Evolutionary conservation across 1,140 invertebrate genomes (phyloP), one percentile per base, ranked within the genome.

Genomic region (Zaprionus kolodkinae): DNA sequence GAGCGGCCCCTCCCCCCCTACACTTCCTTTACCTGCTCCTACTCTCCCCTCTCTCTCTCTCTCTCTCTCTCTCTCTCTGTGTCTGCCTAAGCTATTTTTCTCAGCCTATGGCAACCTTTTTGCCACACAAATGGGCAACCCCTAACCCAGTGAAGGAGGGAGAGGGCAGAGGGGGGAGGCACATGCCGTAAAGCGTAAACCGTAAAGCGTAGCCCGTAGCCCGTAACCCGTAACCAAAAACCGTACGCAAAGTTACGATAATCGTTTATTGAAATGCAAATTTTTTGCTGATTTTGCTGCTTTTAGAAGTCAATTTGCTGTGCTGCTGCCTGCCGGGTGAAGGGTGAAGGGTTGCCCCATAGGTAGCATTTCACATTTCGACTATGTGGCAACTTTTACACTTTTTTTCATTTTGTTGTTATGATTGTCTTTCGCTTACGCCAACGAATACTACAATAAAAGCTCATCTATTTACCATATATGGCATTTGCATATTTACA

Each of bases 251-350:
- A 88, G 85, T 89, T 89, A 88, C 85, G 85, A 88, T 88, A 88
- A 88, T 88, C 85, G 85, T 88, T 88, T 88, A 88, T 88, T 88
- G 85, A 88, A 88, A 88, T 88, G 85, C 85, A 88, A 88, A 88
- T 88, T 88, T 88, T 85, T 89, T 89, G 85, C 85, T 88, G 85
- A 88, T 88, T 88, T 85, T 81, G 85, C 84, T 78, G 85, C 85
- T 88, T 88, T 88, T 88, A 88, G 85, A 81, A 88, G 85, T 88
- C 85, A 89, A 88, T 88, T 88, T 89, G 85, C 21, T 21, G 21
- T 21, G 21, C 21, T 72, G 80, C 83, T 81, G 70, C 36, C 83
- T 84, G 70, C 36, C 62, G 10, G n/a, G n/a, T n/a, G n/a, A n/a
- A n/a, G n/a, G n/a, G n/a, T 21, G 45, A 50, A 50, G 45, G 45